These are phyloP conservation scores for Drosophila sp. DNA, from an alignment of 1,140 invertebrate species.

Conservation along the genomic window DNA sequence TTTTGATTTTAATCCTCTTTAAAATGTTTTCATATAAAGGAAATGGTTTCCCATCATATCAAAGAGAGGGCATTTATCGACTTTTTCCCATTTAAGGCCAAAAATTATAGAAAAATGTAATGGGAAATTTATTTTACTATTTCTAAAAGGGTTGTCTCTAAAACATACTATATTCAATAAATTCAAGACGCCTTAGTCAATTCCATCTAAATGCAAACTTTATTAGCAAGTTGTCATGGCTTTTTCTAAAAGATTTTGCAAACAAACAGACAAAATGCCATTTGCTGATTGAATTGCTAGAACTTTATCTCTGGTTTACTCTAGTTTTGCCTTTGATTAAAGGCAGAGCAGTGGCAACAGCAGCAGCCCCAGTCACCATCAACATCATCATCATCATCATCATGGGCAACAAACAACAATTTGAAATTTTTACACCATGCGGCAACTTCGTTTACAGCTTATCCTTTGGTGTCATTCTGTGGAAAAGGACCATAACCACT, in stretches of 20 bases:
- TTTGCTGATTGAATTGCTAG: slow-evolving; percentile 46
- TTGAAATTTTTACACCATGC: slow-evolving; percentile 14
- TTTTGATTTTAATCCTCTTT: too few species aligned
- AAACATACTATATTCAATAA: neutral
- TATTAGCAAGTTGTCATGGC: slow-evolving; percentile 1
- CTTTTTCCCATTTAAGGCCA: too few species aligned
- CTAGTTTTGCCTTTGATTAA: slow-evolving; percentile 8
- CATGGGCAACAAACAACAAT: neutral
- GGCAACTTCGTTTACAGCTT: slow-evolving; percentile 49
- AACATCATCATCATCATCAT: neutral
- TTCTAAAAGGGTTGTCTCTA: too few species aligned
- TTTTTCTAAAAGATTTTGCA: neutral
- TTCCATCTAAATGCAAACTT: slow-evolving; percentile 8
- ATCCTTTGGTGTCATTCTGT: neutral
- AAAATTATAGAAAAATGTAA: too few species aligned
- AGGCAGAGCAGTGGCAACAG: neutral
- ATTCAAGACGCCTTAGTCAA: neutral
- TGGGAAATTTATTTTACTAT: too few species aligned
- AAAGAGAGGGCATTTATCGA: too few species aligned
- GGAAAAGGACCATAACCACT: slow-evolving; percentile 16
- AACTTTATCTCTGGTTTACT: slow-evolving; percentile 9
- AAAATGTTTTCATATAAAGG: too few species aligned
- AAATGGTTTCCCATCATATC: too few species aligned
- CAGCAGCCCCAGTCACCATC: neutral
- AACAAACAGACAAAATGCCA: slow-evolving; percentile 23